These are phyloP conservation scores for Bembecia ichneumoniformis DNA, from an alignment of 2,888 invertebrate genomes.

Conservation along the genomic window DNA sequence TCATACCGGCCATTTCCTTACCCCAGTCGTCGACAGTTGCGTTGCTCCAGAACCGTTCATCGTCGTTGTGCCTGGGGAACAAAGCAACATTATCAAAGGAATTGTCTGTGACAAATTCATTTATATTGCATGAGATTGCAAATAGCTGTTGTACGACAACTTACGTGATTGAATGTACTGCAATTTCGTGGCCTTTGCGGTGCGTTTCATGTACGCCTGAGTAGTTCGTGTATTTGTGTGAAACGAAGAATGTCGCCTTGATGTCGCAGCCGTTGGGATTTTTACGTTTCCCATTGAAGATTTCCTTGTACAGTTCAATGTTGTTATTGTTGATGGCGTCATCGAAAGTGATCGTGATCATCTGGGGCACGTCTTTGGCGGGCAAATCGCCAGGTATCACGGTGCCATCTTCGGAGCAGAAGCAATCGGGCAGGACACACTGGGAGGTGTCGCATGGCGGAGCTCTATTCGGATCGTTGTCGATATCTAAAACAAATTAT, in stretches of 20 bases:
- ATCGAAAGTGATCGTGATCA: slow-evolving; percentile 95
- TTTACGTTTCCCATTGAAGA: slow-evolving; percentile 89
- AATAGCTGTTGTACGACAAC: slow-evolving; percentile 32
- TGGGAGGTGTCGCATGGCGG: slow-evolving; percentile 90
- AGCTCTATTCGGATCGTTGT: slow-evolving; percentile 93
- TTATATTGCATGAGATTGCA: not conserved
- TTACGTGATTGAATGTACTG: slow-evolving; percentile 94
- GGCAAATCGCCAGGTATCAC: slow-evolving; percentile 88
- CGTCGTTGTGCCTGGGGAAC: slow-evolving; percentile 84
- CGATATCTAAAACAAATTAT: slow-evolving; percentile 78
- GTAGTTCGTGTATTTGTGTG: slow-evolving; percentile 94
- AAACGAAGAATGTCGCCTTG: slow-evolving; percentile 92
- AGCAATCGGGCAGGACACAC: slow-evolving; percentile 91
- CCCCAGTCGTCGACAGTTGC: slow-evolving; percentile 94
- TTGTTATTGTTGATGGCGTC: slow-evolving; percentile 97
- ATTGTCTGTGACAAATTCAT: slow-evolving; percentile 1
- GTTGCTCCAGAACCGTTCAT: slow-evolving; percentile 94
- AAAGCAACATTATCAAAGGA: not conserved
- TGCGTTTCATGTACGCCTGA: slow-evolving; percentile 93
- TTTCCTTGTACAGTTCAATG: slow-evolving; percentile 93
- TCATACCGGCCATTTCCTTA: slow-evolving; percentile 95
- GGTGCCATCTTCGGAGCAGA: slow-evolving; percentile 94
- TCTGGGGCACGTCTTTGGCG: slow-evolving; percentile 89
- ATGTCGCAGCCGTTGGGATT: slow-evolving; percentile 96
- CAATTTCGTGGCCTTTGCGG: slow-evolving; percentile 93